These are phyloP conservation scores for Nipponia nippon DNA, from an alignment of 2,113 vertebrate genomes.

Conservation along the genomic window DNA sequence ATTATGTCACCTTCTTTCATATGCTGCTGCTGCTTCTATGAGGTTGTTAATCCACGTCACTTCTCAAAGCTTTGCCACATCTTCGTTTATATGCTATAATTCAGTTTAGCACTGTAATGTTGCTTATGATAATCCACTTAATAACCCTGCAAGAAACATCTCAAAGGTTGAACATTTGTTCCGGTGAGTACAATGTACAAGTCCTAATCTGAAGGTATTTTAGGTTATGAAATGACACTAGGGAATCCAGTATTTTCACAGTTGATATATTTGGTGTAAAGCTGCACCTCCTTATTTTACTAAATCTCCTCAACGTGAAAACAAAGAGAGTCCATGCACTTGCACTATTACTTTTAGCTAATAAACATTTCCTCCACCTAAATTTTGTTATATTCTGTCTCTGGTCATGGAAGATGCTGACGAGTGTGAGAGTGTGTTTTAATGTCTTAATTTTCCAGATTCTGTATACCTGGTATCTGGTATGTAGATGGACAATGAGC, in stretches of 20 bases:
- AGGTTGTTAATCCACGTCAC: constrained; percentile 13
- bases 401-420: neutral
- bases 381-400: neutral
- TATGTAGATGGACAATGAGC: rapidly evolving
- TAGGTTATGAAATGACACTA: neutral
- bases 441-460: neutral
- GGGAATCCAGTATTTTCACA: neutral
- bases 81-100: constrained; percentile 1
- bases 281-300: neutral
- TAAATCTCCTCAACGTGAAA: neutral
- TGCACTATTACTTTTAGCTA: rapidly evolving
- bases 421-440: neutral
- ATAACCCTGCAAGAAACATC: neutral
- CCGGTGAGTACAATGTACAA: neutral
- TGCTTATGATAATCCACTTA: neutral
- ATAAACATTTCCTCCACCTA: neutral
- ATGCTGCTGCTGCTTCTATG: neutral
- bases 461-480: neutral
- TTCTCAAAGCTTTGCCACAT: neutral
- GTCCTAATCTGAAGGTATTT: neutral
- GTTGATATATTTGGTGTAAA: neutral
- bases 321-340: neutral
- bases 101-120: neutral
- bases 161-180: neutral
- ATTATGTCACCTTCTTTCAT: neutral